A percentile compares a stretch with the other conserved stretches of the same genome.
phyloP scores from a whole-genome alignment of 2,888 invertebrate genomes.

The Phengaris alcon region DNA sequence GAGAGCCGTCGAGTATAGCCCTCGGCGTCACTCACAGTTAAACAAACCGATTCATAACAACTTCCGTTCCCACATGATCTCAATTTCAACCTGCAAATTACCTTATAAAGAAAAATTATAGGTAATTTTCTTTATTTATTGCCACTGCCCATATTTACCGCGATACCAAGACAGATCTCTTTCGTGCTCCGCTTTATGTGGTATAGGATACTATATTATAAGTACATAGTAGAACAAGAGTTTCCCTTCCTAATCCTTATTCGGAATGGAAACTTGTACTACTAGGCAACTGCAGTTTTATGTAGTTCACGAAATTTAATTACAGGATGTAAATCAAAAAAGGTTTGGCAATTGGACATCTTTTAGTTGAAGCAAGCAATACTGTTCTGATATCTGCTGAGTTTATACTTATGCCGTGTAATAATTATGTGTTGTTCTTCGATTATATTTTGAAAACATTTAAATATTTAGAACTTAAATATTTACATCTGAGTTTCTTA shows the following conservation, averaged over 20 bases:
- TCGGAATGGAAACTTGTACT: neutral
- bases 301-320: neutral
- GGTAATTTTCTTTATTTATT: conserved; percentile 41
- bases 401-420: too few species aligned
- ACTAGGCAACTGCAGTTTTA: neutral
- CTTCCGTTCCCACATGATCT: conserved; percentile 54
- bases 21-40: conserved; percentile 58
- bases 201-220: too few species aligned
- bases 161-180: neutral
- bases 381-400: too few species aligned
- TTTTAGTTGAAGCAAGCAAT: too few species aligned
- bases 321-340: neutral
- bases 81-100: conserved; percentile 41
- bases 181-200: too few species aligned
- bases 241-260: too few species aligned
- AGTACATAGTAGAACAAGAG: too few species aligned
- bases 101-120: conserved; percentile 39
- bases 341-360: too few species aligned
- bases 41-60: conserved; percentile 52
- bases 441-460: too few species aligned
- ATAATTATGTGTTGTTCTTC: too few species aligned
- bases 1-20: conserved; percentile 43
- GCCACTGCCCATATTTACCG: neutral
- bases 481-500: too few species aligned
- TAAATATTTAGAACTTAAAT: too few species aligned